A percentile compares a stretch with the other conserved stretches of the same genome.
Conservation (phyloP, 1,140 invertebrate genomes). For the Euborellia annulipes region DNA sequence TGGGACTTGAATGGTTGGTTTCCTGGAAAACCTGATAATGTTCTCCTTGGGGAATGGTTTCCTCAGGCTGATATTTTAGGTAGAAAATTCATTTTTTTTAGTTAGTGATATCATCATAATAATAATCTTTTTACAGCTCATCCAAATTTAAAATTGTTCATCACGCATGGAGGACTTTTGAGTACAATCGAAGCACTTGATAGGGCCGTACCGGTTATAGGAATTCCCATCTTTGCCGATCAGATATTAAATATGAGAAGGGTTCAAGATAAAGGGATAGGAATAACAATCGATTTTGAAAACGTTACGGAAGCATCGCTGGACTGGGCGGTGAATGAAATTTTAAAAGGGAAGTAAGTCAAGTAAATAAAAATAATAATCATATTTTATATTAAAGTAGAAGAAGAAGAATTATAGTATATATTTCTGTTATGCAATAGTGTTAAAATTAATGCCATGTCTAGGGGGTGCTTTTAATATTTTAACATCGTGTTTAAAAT, state of each 20-base stretch:
- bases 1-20: constrained; percentile 32
- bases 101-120: too few species aligned
- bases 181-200: constrained; percentile 26
- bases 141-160: constrained; percentile 23
- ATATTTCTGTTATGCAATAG: too few species aligned
- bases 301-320: constrained; percentile 21
- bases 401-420: neutral
- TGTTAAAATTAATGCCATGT: too few species aligned
- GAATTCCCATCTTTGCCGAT: constrained; percentile 18
- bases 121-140: constrained; percentile 22
- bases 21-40: constrained; percentile 31
- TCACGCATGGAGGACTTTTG: constrained; percentile 29
- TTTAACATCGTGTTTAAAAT: too few species aligned
- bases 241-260: constrained; percentile 23
- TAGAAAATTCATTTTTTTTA: too few species aligned
- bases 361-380: too few species aligned
- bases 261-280: constrained; percentile 25
- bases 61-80: too few species aligned
- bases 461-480: too few species aligned
- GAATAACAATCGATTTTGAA: constrained; percentile 22
- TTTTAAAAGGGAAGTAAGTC: too few species aligned
- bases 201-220: constrained; percentile 26
- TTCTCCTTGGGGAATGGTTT: constrained; percentile 28
- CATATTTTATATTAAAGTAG: neutral
- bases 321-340: constrained; percentile 17